phyloP scores from a whole-genome alignment of 2,113 vertebrate species.

The Lepus timidus region DNA sequence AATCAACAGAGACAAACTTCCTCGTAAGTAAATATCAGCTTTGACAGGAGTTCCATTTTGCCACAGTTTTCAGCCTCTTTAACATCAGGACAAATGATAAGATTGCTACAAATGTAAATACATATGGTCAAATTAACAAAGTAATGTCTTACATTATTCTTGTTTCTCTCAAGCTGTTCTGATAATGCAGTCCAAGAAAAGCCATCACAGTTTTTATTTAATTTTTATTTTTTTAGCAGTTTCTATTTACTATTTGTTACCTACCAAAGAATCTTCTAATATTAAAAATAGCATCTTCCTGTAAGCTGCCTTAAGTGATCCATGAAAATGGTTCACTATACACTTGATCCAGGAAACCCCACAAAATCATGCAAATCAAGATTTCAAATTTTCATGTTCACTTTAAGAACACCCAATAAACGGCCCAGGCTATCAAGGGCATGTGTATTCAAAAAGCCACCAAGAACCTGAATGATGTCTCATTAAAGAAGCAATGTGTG shows the following conservation, averaged over 20 bases:
- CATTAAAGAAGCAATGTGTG: no score
- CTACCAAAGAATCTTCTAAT: neutral
- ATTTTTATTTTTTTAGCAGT: no score
- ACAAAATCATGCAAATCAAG: no score
- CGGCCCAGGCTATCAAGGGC: no score
- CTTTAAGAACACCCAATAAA: no score
- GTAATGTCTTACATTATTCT: neutral
- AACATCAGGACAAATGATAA: neutral
- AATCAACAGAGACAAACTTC: neutral
- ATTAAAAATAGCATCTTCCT: no score
- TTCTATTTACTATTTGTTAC: neutral
- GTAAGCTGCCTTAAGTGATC: no score
- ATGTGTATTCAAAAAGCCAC: no score
- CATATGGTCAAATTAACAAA: neutral
- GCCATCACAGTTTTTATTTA: neutral
- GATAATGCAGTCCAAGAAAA: constrained; percentile 42
- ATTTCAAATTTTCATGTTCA: no score
- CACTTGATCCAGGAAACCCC: no score
- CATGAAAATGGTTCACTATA: no score
- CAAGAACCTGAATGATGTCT: no score
- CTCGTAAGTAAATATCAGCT: neutral
- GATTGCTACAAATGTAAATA: neutral
- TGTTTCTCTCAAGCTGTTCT: neutral
- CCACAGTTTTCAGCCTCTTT: constrained; percentile 16
- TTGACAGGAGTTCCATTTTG: neutral